A percentile compares a stretch with the other conserved stretches of the same genome.
Conservation (phyloP, 2,797 vertebrate genomes). For the Rhabdomys pumilio region DNA sequence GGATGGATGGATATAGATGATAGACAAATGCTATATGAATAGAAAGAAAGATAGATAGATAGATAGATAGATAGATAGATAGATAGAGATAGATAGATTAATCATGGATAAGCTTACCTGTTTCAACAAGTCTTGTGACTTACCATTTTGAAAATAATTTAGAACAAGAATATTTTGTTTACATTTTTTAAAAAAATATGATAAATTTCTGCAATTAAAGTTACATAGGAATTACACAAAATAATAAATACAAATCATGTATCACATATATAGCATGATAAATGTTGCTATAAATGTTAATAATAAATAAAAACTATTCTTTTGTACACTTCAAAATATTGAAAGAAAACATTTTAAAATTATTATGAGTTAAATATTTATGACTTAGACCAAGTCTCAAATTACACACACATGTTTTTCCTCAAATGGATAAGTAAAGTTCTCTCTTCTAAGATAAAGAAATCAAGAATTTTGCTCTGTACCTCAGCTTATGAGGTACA, state of each 20-base stretch:
- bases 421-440: slow-evolving; percentile 12
- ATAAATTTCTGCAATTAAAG: slow-evolving; percentile 82
- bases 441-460: slow-evolving; percentile 7
- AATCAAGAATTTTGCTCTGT: slow-evolving; percentile 3
- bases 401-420: slow-evolving; percentile 13
- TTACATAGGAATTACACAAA: slow-evolving; percentile 21
- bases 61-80: neutral
- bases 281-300: slow-evolving; percentile 22
- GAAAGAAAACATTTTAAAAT: slow-evolving; percentile 31
- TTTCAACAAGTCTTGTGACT: slow-evolving; percentile 87
- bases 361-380: slow-evolving; percentile 28
- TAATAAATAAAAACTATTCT: slow-evolving; percentile 25
- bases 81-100: neutral
- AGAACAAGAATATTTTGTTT: slow-evolving; percentile 89
- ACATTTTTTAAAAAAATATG: slow-evolving; percentile 72
- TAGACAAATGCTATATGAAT: too few relatives aligned
- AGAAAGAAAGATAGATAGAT: neutral
- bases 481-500: neutral
- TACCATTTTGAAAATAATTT: slow-evolving; percentile 88
- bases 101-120: slow-evolving; percentile 86
- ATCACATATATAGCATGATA: neutral
- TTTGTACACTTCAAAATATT: slow-evolving; percentile 23
- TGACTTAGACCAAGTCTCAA: neutral
- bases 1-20: neutral
- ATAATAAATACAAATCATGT: neutral